Evolutionary conservation across 1,140 invertebrate genomes (phyloP).

Genomic region (Zaprionus ghesquierei): DNA sequence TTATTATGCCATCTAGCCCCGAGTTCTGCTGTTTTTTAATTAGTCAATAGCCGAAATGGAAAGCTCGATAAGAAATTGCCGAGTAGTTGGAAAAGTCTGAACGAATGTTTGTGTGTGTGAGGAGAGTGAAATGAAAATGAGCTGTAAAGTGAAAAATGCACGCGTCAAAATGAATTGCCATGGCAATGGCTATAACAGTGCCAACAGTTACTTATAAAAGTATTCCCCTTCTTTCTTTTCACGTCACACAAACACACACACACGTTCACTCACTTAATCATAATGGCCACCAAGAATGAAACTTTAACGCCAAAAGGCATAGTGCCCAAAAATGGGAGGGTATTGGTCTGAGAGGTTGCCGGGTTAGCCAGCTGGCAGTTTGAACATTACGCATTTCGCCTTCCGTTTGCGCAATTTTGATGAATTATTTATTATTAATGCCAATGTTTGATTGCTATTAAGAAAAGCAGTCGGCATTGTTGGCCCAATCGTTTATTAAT

Average conservation of each 20-base stretch:
- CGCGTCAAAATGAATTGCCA: conserved; percentile 40
- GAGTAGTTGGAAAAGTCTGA: conserved; percentile 24
- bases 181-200: conserved; percentile 27
- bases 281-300: not conserved
- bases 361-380: conserved; percentile 14
- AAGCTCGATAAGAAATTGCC: conserved; percentile 40
- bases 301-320: not conserved
- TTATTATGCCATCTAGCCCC: conserved; percentile 72
- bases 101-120: not conserved
- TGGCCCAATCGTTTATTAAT: conserved; percentile 42
- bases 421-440: conserved; percentile 70
- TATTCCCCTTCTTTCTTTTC: not conserved
- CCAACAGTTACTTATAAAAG: conserved; percentile 35
- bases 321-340: no score
- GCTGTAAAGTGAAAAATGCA: conserved; percentile 57
- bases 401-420: conserved; percentile 25
- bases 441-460: conserved; percentile 47
- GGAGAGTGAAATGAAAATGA: conserved; percentile 42
- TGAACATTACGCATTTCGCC: conserved; percentile 12
- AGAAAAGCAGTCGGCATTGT: conserved; percentile 17
- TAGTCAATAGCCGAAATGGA: conserved; percentile 69
- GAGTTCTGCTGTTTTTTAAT: conserved; percentile 67
- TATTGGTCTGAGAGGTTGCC: not conserved
- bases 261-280: not conserved
- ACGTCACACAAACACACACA: not conserved